A percentile compares a stretch with the other conserved stretches of the same genome.
Conservation (phyloP, 2,113 vertebrate genomes). For the Sclerurus mexicanus region DNA sequence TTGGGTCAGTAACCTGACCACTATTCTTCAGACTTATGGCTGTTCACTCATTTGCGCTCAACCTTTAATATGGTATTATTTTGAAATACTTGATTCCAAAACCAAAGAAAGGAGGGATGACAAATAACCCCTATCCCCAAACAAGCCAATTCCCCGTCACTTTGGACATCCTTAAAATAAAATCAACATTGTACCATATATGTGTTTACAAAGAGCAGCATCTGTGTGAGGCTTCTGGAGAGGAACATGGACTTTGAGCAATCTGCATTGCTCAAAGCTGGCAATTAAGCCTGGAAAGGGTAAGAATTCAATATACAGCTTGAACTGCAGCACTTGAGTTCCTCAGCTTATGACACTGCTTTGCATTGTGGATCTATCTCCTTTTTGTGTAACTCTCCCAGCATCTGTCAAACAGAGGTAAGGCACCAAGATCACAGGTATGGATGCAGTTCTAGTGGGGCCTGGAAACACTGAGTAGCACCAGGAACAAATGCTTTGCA, state of each 20-base stretch:
- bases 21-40: neutral
- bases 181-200: neutral
- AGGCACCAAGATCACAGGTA: neutral
- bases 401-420: neutral
- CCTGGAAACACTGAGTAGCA: neutral
- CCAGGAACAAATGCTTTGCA: neutral
- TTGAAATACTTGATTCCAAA: neutral
- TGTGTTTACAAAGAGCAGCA: neutral
- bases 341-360: neutral
- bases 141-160: neutral
- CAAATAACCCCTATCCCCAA: neutral
- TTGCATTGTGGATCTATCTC: neutral
- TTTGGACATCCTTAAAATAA: neutral
- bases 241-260: neutral
- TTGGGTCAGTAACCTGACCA: neutral
- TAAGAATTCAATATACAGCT: neutral
- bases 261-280: neutral
- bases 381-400: neutral
- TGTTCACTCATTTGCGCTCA: neutral
- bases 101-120: neutral
- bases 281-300: neutral
- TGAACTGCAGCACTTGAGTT: neutral
- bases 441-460: neutral
- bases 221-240: neutral
- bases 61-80: accelerated